Evolutionary conservation across 2,113 vertebrate species (phyloP), one percentile per base, ranked within the genome.

Genomic region (Solenodon paradoxus): DNA sequence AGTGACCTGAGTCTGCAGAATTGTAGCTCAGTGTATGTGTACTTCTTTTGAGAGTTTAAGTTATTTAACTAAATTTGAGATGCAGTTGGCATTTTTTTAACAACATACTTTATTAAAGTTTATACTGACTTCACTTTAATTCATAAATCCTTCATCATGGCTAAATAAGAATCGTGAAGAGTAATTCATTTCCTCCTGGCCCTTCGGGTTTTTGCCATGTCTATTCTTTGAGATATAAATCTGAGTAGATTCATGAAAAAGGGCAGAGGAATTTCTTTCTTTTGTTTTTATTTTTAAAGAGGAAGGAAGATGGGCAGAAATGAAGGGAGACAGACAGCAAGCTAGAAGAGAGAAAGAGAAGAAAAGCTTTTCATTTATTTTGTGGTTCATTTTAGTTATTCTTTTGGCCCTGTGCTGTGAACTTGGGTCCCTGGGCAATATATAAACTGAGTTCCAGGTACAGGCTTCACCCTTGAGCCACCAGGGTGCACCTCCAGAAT

Each of bases 131-230:
- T 19, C 19, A 32, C 30, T 61, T n/a, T 9, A 79, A 72, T 19
- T 78, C 32, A 26, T 68, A 55, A 75, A 75, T 40, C 12, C n/a
- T 87, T 94, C 61, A 40, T 35, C 42, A 45, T 24, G 19, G 45
- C 69, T 91, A 83, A 82, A 78, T 53, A 87, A 87, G 68, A 68
- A 53, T 59, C 47, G 66, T n/a, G 51, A 57, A 86, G 75, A 91
- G 35, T 30, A 51, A n/a, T 26, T 13, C 15, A 28, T 42, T 42
- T 12, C 53, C 69, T 66, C 30, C 81, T 28, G 77, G 49, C 26
- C 51, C 59, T 94, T 94, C 81, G 69, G 45, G 42, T 87, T 35
- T 71, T 30, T 55, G 13, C 61, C 61, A 53, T 45, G 28, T 81
- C 40, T 80, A 32, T 82, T 86, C 35, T 69, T 35, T 90, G 35